phyloP scores from a whole-genome alignment of 2,888 invertebrate species.

The Chrysina gloriosa region DNA sequence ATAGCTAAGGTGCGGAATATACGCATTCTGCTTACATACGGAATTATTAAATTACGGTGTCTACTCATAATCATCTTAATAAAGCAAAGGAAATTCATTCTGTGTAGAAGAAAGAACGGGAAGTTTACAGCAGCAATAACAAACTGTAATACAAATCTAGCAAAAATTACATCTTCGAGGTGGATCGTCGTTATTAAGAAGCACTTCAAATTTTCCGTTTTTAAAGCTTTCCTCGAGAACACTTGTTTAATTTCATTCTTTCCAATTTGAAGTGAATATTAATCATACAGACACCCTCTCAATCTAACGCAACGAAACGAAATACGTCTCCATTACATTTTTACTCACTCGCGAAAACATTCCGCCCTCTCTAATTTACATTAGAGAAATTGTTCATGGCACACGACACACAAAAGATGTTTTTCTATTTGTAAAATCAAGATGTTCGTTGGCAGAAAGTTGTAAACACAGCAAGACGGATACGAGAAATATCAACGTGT shows the following conservation, averaged over 20 bases:
- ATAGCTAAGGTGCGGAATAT: too few relatives aligned
- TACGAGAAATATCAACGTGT: background rate
- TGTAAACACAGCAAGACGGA: background rate
- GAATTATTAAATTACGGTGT: too few relatives aligned
- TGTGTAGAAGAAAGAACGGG: too few relatives aligned
- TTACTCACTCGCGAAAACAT: background rate
- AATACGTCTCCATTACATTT: slow-evolving; percentile 11
- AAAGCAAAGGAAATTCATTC: too few relatives aligned
- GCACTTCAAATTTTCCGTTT: too few relatives aligned
- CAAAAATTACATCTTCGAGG: too few relatives aligned
- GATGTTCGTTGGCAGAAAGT: slow-evolving; percentile 1
- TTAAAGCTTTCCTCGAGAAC: too few relatives aligned
- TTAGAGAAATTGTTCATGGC: slow-evolving; percentile 15
- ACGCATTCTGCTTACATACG: too few relatives aligned
- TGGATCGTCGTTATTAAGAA: too few relatives aligned
- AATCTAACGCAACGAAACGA: background rate
- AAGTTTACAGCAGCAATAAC: too few relatives aligned
- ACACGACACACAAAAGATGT: background rate
- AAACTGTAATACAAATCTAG: too few relatives aligned
- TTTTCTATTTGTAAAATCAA: slow-evolving; percentile 19
- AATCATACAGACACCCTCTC: background rate
- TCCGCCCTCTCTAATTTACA: slow-evolving; percentile 1
- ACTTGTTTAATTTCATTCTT: background rate
- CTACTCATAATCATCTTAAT: too few relatives aligned
- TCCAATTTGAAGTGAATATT: background rate